Base-by-base conservation (phyloP, 2,797 vertebrate species). In the Streptopelia turtur region DNA sequence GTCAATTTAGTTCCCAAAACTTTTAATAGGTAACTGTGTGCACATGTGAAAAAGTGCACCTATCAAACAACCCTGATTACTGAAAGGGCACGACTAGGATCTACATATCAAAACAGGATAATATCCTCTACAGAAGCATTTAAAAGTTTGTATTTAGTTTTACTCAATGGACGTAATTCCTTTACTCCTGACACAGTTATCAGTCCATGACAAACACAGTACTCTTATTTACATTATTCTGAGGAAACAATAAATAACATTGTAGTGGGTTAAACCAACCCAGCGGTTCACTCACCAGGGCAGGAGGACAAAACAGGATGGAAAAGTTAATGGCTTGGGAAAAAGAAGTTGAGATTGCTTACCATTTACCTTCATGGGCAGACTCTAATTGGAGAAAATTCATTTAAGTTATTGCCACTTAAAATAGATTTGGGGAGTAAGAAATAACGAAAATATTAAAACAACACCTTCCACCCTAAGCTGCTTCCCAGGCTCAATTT, bases 311-410 rank as follows among this genome's bases (percentile, higher is more conserved):
- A 75, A 84, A 90, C 3, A 63, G 4, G 18, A 55, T 31, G 33
- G 55, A 82, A 89, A 84, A 66, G 6, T 30, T 78, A 5, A 2
- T 23, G 33, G 15, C 7, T 4, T 75, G 23, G 70, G 27, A 80
- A 23, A 70, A 80, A 47, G 20, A 57, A 84, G 64, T 22, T 9
- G 22, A 70, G 30, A 41, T 20, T 49, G 27, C 20, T 39, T 83
- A 80, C 7, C 18, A 61, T 20, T 76, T 18, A 56, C 35, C 1
- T 4, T 13, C 27, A 74, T 3, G 2, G 24, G 16, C 24, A 78
- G 35, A 50, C 22, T 45, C 0, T 0, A 39, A 28, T 31, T 41
- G 10, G 13, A 20, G 18, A 89, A 89, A 60, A 79, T 37, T 7
- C 35, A 15, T 83, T 39, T 23, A 57, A 63, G 10, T 12, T 70